phyloP scores from a whole-genome alignment of 2,797 vertebrate genomes.

The Pyrocephalus nanus region DNA sequence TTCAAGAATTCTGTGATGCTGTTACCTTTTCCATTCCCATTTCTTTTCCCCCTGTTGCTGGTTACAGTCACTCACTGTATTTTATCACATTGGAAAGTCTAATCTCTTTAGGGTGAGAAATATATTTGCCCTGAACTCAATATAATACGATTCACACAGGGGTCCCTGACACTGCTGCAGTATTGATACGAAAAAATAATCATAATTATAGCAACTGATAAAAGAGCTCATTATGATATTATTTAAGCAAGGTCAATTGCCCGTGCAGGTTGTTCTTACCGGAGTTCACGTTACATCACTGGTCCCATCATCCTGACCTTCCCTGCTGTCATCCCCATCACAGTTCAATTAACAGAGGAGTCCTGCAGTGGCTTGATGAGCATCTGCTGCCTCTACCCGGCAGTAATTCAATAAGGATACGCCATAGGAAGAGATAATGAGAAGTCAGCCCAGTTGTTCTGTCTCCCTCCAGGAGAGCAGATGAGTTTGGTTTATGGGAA shows the following conservation, averaged over 20 bases:
- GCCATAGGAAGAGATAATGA: slow-evolving; percentile 79
- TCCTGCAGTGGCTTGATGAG: slow-evolving; percentile 85
- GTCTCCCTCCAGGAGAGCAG: slow-evolving; percentile 74
- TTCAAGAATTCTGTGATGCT: neutral
- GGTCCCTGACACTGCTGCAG: neutral
- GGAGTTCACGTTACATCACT: slow-evolving; percentile 78
- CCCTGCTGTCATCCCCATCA: slow-evolving; percentile 89
- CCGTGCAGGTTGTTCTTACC: slow-evolving; percentile 41
- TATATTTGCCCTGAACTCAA: neutral
- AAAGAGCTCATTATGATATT: slow-evolving; percentile 11
- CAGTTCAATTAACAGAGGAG: slow-evolving; percentile 90
- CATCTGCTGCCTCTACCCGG: slow-evolving; percentile 90
- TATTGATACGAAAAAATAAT: slow-evolving; percentile 2
- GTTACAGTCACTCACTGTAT: neutral
- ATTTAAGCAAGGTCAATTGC: slow-evolving; percentile 68
- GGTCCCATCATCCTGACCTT: slow-evolving; percentile 82
- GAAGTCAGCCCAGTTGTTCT: slow-evolving; percentile 78
- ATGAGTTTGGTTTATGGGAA: slow-evolving; percentile 75
- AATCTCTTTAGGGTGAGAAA: slow-evolving; percentile 19
- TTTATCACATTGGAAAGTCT: neutral
- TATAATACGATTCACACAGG: neutral
- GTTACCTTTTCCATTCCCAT: neutral
- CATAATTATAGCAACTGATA: neutral
- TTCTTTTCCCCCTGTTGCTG: neutral
- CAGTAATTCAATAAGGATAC: slow-evolving; percentile 88